These are phyloP conservation scores for Autographa pulchrina DNA, from an alignment of 2,888 invertebrate genomes.

Conservation along the genomic window DNA sequence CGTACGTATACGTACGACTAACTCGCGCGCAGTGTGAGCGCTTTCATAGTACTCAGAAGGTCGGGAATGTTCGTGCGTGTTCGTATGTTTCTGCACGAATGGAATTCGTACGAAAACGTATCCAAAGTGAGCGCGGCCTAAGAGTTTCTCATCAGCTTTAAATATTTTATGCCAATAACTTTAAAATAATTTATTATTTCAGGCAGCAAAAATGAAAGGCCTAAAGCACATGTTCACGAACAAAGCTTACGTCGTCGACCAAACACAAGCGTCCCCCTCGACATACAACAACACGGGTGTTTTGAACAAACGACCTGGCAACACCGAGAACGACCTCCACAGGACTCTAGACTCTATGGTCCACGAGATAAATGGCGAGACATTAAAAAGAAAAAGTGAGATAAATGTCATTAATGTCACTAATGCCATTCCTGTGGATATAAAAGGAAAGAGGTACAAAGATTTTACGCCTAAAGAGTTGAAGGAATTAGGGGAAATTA, in stretches of 20 bases:
- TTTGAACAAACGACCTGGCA: conserved; percentile 77
- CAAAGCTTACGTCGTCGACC: conserved; percentile 68
- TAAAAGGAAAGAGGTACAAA: conserved; percentile 78
- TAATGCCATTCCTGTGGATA: conserved; percentile 65
- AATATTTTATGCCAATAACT: too few species aligned
- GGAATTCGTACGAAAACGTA: too few species aligned
- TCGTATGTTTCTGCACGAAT: too few species aligned
- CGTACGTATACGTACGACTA: too few species aligned
- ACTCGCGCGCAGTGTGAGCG: too few species aligned
- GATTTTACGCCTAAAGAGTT: conserved; percentile 76
- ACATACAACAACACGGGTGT: conserved; percentile 73
- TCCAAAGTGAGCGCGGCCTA: too few species aligned
- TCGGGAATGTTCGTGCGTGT: too few species aligned
- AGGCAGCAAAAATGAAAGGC: conserved; percentile 67
- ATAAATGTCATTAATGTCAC: conserved; percentile 52
- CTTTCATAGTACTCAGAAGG: too few species aligned
- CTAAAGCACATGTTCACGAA: conserved; percentile 71
- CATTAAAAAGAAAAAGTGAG: conserved; percentile 44
- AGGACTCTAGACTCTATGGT: conserved; percentile 79
- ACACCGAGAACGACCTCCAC: conserved; percentile 77
- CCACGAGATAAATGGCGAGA: conserved; percentile 71
- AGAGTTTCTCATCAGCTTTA: too few species aligned
- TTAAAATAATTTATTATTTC: too few species aligned
- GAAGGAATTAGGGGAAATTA: conserved; percentile 76
- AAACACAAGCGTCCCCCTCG: conserved; percentile 52